These are phyloP conservation scores for Noctua janthina DNA, from an alignment of 2,888 invertebrate genomes.

Conservation along the genomic window DNA sequence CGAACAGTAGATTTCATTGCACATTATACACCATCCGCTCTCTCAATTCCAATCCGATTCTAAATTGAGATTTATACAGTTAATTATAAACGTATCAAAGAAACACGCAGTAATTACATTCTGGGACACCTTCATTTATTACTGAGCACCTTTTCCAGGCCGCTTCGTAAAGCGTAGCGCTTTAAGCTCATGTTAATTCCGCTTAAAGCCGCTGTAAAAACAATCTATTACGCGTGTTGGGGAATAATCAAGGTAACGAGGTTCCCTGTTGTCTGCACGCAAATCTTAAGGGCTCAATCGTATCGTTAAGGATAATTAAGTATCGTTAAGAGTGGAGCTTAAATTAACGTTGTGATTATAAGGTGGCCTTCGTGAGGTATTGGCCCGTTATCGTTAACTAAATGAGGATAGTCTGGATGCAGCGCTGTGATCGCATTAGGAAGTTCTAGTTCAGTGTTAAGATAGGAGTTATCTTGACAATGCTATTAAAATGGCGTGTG, in stretches of 20 bases:
- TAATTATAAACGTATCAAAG: slow-evolving; percentile 43
- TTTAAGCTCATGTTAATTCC: slow-evolving; percentile 46
- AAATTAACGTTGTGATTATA: slow-evolving; percentile 46
- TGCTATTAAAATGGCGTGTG: background rate
- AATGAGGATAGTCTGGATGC: background rate
- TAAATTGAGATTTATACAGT: slow-evolving; percentile 35
- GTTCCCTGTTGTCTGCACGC: slow-evolving; percentile 45
- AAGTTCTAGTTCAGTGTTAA: background rate
- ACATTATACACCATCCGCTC: background rate
- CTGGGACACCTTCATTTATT: slow-evolving; percentile 41
- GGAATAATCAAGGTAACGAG: slow-evolving; percentile 58
- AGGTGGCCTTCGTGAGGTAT: slow-evolving; percentile 18
- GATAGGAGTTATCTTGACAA: background rate
- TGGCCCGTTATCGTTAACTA: slow-evolving; percentile 8
- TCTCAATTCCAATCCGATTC: slow-evolving; percentile 1
- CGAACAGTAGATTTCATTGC: background rate
- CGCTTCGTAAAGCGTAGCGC: slow-evolving; percentile 19
- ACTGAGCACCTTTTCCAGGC: slow-evolving; percentile 22
- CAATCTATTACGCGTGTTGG: slow-evolving; percentile 54
- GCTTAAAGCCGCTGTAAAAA: slow-evolving; percentile 53
- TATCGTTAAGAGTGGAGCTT: slow-evolving; percentile 26
- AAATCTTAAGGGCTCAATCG: slow-evolving; percentile 51
- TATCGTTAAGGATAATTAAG: slow-evolving; percentile 50
- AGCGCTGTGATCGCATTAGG: background rate
- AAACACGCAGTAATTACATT: slow-evolving; percentile 43